phyloP scores from a whole-genome alignment of 1,140 invertebrate genomes.

The Brachionus plicatilis region DNA sequence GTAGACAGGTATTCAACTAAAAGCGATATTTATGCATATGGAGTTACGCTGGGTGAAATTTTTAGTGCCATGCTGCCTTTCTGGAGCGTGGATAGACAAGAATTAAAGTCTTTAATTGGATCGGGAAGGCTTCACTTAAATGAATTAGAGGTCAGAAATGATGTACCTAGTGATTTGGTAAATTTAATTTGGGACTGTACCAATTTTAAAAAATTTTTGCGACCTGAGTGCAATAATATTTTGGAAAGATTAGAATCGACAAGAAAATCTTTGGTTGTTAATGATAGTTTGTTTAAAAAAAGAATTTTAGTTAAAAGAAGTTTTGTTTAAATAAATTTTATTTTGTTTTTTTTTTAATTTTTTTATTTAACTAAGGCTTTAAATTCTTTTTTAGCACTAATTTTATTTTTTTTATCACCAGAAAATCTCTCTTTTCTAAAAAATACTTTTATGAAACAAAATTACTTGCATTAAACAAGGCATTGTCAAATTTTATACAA shows the following conservation, averaged over 20 bases:
- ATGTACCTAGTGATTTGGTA: neutral
- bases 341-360: no score
- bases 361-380: no score
- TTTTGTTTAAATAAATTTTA: no score
- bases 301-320: neutral
- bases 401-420: no score
- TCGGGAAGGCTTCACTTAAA: neutral
- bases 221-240: neutral
- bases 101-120: neutral
- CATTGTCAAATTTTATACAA: no score
- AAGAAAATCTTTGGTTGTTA: neutral
- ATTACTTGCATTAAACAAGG: no score
- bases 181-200: neutral
- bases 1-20: neutral
- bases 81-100: neutral
- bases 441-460: no score
- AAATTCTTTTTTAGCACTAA: no score
- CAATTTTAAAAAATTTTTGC: neutral
- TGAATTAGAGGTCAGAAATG: neutral
- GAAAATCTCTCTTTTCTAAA: no score
- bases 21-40: conserved; percentile 11
- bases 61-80: neutral
- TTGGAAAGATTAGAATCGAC: neutral
- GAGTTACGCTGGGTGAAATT: neutral
- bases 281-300: conserved; percentile 2